phyloP scores from a whole-genome alignment of 2,888 invertebrate species.

The Physocephala rufipes region DNA sequence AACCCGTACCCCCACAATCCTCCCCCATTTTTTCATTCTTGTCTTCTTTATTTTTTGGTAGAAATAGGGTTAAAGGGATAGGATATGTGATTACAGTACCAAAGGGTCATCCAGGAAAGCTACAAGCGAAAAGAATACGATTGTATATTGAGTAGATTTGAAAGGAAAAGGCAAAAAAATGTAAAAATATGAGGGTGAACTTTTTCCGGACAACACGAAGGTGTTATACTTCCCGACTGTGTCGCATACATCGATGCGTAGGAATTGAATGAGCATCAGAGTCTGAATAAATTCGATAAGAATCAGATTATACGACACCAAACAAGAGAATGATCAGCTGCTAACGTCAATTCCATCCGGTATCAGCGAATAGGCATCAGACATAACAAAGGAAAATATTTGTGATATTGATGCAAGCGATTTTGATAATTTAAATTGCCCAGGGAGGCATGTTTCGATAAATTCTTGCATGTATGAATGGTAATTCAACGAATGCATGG shows the following conservation, averaged over 20 bases:
- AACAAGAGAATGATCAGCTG: background rate
- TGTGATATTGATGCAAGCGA: background rate
- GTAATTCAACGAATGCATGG: too few relatives aligned
- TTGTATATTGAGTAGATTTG: background rate
- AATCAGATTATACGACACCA: constrained; percentile 27
- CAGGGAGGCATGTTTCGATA: background rate
- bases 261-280: constrained; percentile 3
- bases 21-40: too few relatives aligned
- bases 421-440: too few relatives aligned
- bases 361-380: background rate
- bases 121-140: too few relatives aligned
- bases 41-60: too few relatives aligned
- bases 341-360: background rate
- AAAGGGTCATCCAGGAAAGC: background rate
- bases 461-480: background rate
- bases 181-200: too few relatives aligned
- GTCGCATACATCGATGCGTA: background rate
- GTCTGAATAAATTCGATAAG: constrained; percentile 34
- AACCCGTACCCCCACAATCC: too few relatives aligned
- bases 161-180: background rate
- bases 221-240: too few relatives aligned
- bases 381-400: background rate
- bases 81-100: background rate
- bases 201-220: too few relatives aligned
- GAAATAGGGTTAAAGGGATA: too few relatives aligned